A percentile compares a stretch with the other conserved stretches of the same genome.
Conservation (phyloP, 2,113 vertebrate genomes). For the Tylochromis polylepis region DNA sequence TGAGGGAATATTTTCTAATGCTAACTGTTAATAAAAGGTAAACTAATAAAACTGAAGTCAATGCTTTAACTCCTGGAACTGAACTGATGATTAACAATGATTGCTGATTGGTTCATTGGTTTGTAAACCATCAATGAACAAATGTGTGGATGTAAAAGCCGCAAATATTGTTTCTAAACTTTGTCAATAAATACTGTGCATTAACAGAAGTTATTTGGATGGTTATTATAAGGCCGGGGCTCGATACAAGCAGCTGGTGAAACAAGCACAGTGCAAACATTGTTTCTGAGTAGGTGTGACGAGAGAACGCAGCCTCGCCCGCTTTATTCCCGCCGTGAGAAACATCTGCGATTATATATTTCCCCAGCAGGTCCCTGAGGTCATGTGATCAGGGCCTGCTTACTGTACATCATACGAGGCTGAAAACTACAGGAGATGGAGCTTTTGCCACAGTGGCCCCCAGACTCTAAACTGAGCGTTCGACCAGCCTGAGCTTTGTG, state of each 20-base stretch:
- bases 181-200: background rate
- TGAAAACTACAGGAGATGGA: too few relatives aligned
- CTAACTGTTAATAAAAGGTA: background rate
- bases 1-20: background rate
- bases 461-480: background rate
- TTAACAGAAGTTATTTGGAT: background rate
- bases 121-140: fast-evolving
- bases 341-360: background rate
- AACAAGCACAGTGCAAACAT: background rate
- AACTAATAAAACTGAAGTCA: background rate
- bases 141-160: background rate
- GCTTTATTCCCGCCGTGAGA: background rate
- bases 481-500: background rate
- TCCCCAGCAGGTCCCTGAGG: background rate
- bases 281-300: background rate
- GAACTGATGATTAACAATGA: background rate
- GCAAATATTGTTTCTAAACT: background rate
- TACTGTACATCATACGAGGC: too few relatives aligned
- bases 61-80: background rate
- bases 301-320: background rate
- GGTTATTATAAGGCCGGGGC: background rate
- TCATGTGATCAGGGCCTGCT: too few relatives aligned
- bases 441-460: too few relatives aligned
- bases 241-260: background rate
- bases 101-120: background rate